Evolutionary conservation across 1,140 invertebrate genomes (phyloP), one percentile per base, ranked within the genome.

Genomic region (Drosophila triauraria): DNA sequence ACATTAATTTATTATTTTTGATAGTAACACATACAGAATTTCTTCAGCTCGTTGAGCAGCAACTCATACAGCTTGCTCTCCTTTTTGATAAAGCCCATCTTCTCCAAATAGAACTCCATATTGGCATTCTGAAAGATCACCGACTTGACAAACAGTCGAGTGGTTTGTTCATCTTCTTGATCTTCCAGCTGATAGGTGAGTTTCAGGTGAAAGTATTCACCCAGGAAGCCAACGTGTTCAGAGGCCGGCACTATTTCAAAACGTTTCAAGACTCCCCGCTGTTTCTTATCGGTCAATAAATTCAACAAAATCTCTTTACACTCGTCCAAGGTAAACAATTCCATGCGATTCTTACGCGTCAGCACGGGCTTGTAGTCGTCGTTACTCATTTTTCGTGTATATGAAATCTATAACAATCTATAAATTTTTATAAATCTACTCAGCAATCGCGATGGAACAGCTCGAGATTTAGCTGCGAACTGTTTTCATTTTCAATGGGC

Each of bases 131-230:
- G 77, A 56, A 72, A 88, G 4, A 76, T 71, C 20, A 88, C 71
- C 1, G 84, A 85, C 46, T 92, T 92, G 42, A 92, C 87, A 80
- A 92, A 92, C 0, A 92, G 47, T 8, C 91, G 75, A 1, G 50
- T 72, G 2, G 48, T 64, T 7, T 57, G 59, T 5, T 71, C 53
- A 8, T 67, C 27, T 4, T 57, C 9, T 1, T 75, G 72, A 46
- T 67, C 17, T 3, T 58, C 70, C 42, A 79, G 32, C 50, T 59
- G 51, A 71, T 92, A 92, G 13, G 30, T 75, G 0, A 92, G 63
- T 23, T 80, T 25, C 17, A 92, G 51, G 63, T 91, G 81, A 70
- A 74, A 92, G 50, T 92, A 92, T 80, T 92, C 84, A 2, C 91
- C 91, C 12, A 92, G 40, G 32, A 91, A 92, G 10, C 91, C 91